phyloP scores from a whole-genome alignment of 2,113 vertebrate genomes.

The Ophthalmolycus amberensis region DNA sequence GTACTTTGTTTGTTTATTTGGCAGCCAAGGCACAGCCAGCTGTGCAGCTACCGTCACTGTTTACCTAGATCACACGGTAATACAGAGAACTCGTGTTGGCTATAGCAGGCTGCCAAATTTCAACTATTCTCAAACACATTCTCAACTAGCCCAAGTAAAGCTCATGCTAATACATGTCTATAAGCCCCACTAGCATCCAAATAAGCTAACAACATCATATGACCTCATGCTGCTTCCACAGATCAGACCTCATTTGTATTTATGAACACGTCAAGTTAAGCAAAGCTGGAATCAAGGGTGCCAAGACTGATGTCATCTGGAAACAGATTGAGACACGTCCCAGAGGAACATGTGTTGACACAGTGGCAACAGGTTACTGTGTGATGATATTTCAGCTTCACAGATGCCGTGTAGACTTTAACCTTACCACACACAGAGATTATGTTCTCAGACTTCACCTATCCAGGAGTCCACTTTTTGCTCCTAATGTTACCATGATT shows the following conservation, averaged over 20 bases:
- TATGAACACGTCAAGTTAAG: not conserved
- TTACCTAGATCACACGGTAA: slow-evolving; percentile 3
- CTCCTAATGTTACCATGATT: not conserved
- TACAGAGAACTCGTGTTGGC: not conserved
- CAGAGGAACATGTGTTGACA: slow-evolving; percentile 37
- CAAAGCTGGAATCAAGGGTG: slow-evolving; percentile 14
- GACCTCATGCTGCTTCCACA: not conserved
- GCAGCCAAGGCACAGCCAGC: not conserved
- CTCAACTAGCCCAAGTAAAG: not conserved
- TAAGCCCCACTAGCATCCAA: not conserved
- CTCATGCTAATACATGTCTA: not conserved
- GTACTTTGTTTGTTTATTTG: not conserved
- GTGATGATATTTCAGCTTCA: not conserved
- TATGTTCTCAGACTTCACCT: not conserved
- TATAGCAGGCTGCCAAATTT: not conserved
- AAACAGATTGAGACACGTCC: slow-evolving; percentile 60
- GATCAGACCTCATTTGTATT: not conserved
- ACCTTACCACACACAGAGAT: not conserved
- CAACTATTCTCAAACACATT: not conserved
- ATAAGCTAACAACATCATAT: not conserved
- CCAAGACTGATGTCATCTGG: slow-evolving; percentile 53
- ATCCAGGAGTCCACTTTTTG: slow-evolving; percentile 3
- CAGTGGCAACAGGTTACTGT: slow-evolving; percentile 10
- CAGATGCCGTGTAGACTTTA: slow-evolving; percentile 28
- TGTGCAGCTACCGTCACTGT: slow-evolving; percentile 9